Percentiles rank a stretch among this genome's conserved stretches.
These are phyloP conservation scores for Drosophila merina DNA, from an alignment of 2,888 invertebrate species.

Conservation along the genomic window DNA sequence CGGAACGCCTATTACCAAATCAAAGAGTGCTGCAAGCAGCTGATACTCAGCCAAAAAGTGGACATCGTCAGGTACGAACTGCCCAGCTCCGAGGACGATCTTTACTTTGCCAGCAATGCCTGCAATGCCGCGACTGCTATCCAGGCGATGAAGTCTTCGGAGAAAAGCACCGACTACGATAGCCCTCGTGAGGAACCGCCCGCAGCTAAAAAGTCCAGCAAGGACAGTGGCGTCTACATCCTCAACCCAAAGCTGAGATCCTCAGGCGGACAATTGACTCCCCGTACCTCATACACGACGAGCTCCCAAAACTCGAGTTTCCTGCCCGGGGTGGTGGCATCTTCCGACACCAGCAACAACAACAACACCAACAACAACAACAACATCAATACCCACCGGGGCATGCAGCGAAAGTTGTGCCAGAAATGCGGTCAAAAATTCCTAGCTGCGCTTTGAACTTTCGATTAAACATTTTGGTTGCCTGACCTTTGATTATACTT, in stretches of 20 bases:
- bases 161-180: not conserved
- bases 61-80: conserved; percentile 58
- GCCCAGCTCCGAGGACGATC: conserved; percentile 63
- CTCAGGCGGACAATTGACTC: conserved; percentile 3
- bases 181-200: not conserved
- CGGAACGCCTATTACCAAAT: conserved; percentile 68
- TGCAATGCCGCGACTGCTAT: not conserved
- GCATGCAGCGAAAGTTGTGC: conserved; percentile 47
- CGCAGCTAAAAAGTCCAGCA: not conserved
- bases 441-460: conserved; percentile 83
- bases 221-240: not conserved
- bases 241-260: conserved; percentile 3
- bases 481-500: conserved; percentile 1
- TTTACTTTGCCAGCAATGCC: not conserved
- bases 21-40: conserved; percentile 64
- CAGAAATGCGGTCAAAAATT: conserved; percentile 53
- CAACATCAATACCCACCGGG: not conserved
- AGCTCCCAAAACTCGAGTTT: not conserved
- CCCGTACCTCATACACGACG: not conserved
- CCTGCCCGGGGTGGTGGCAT: not conserved
- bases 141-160: not conserved
- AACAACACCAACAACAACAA: not conserved
- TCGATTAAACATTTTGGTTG: not conserved
- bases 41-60: conserved; percentile 60
- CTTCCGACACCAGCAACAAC: not conserved